phyloP scores from a whole-genome alignment of 1,140 invertebrate species.

The Epicauta chinensis region DNA sequence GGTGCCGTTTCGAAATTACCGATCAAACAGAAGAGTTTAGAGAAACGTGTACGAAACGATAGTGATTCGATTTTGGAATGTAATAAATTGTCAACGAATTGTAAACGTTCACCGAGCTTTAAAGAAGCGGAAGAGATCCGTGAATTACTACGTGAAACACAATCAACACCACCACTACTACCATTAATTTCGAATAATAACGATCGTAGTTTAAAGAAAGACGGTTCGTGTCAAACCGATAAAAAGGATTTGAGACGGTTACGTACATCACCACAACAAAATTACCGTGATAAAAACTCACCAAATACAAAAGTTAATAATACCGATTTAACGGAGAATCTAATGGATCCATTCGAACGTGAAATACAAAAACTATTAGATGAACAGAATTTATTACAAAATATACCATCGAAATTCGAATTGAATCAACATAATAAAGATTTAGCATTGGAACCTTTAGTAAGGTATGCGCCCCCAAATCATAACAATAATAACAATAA shows the following conservation, averaged over 20 bases:
- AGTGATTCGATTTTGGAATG: conserved; percentile 39
- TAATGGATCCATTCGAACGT: conserved; percentile 57
- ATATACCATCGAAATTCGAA: conserved; percentile 51
- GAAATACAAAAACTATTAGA: conserved; percentile 68
- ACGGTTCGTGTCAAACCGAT: conserved; percentile 58
- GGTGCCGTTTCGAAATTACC: conserved; percentile 24
- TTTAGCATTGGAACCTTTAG: conserved; percentile 40
- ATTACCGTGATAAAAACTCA: conserved; percentile 41
- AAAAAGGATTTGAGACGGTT: conserved; percentile 48
- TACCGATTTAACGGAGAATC: conserved; percentile 41
- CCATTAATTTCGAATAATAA: no score
- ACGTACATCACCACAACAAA: conserved; percentile 45
- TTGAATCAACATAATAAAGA: conserved; percentile 48
- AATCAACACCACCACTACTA: conserved; percentile 43
- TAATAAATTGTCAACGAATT: conserved; percentile 37
- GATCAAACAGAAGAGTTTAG: conserved; percentile 33
- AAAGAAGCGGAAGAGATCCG: conserved; percentile 41
- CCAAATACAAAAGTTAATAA: conserved; percentile 47
- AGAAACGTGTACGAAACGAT: conserved; percentile 35
- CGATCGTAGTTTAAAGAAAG: conserved; percentile 50
- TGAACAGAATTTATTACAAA: conserved; percentile 58
- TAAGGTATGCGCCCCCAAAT: conserved; percentile 39
- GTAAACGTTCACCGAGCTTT: conserved; percentile 41
- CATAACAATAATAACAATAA: conserved; percentile 40
- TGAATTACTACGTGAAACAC: conserved; percentile 42